Base-by-base conservation (phyloP, 2,113 vertebrate genomes). In the Myodes glareolus region DNA sequence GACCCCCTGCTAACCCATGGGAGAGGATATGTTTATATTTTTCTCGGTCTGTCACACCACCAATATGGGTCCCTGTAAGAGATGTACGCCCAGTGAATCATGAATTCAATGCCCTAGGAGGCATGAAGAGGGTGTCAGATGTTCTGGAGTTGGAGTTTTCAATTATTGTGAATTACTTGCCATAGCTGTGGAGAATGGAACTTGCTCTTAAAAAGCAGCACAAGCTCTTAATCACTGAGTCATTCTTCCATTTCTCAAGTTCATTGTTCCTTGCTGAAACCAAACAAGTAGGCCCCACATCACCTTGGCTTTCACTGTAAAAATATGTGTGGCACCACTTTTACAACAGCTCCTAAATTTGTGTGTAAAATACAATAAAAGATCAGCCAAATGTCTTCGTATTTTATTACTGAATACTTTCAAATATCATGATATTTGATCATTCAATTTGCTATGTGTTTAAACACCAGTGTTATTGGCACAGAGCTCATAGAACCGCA, bases 341-440 rank as follows among this genome's bases (percentile, higher is more conserved):
- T 95, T 80, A 12, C 78, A 13, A 84, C 31, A 81, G 36, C 75
- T 95, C 84, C 58, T 31, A 95, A 94, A 58, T 5, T 91, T 67
- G 17, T 70, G 10, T 92, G 95, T 92, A 84, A 95, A 88, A 85
- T 50, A 31, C 8, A 93, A 82, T 92, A 45, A 77, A 76, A 55
- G 6, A 94, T 70, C 13, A 80, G 36, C 5, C 29, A 85, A 92
- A 91, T 67, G 42, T 86, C 36, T 86, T 52, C 11, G 82, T 81
- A 50, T 55, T 92, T 93, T 93, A 58, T 65, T 91, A 68, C 36
- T 42, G 89, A 89, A 72, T 81, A 19, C 78, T 63, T 96, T 39
- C 6, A 58, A 93, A 42, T 94, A 78, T 42, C 8, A 88, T 91
- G 63, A 68, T 91, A 86, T 88, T 75, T 96, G 63, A 77, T 58